These are phyloP conservation scores for Drosophila albomicans DNA, from an alignment of 1,140 invertebrate genomes.

Conservation along the genomic window DNA sequence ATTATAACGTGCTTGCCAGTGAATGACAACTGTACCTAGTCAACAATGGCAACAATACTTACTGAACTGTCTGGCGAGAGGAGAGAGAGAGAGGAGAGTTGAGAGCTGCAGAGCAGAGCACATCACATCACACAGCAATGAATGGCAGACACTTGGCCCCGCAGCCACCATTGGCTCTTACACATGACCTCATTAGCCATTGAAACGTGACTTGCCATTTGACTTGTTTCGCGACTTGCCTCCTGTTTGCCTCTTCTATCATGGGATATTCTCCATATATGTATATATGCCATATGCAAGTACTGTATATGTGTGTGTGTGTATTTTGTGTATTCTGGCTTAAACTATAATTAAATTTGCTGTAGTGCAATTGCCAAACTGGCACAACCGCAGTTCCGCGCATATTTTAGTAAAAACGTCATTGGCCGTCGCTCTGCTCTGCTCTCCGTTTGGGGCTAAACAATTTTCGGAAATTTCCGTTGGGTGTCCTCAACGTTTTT, in stretches of 20 bases:
- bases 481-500: slow-evolving; percentile 71
- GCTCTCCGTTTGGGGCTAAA: slow-evolving; percentile 45
- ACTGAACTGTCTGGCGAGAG: slow-evolving; percentile 3
- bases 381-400: slow-evolving; percentile 60
- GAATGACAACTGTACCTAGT: slow-evolving; percentile 73
- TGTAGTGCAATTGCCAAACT: slow-evolving; percentile 65
- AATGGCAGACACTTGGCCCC: slow-evolving; percentile 37
- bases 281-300: slow-evolving; percentile 19
- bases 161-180: slow-evolving; percentile 71
- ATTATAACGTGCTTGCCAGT: slow-evolving; percentile 74
- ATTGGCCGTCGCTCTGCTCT: slow-evolving; percentile 39
- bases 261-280: too few relatives aligned
- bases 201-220: slow-evolving; percentile 83
- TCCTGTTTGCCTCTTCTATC: slow-evolving; percentile 35
- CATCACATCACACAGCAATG: slow-evolving; percentile 26
- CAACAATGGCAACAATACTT: slow-evolving; percentile 63
- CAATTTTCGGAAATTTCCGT: slow-evolving; percentile 73
- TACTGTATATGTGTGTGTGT: slow-evolving; percentile 46
- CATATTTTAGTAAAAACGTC: slow-evolving; percentile 81
- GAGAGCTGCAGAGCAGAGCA: slow-evolving; percentile 1
- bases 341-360: slow-evolving; percentile 82
- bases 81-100: not conserved
- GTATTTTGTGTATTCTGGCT: slow-evolving; percentile 56
- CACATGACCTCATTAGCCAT: slow-evolving; percentile 84
- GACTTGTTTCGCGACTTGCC: slow-evolving; percentile 75